These are phyloP conservation scores for Gymnorhina tibicen DNA, from an alignment of 2,113 vertebrate species.

Conservation along the genomic window DNA sequence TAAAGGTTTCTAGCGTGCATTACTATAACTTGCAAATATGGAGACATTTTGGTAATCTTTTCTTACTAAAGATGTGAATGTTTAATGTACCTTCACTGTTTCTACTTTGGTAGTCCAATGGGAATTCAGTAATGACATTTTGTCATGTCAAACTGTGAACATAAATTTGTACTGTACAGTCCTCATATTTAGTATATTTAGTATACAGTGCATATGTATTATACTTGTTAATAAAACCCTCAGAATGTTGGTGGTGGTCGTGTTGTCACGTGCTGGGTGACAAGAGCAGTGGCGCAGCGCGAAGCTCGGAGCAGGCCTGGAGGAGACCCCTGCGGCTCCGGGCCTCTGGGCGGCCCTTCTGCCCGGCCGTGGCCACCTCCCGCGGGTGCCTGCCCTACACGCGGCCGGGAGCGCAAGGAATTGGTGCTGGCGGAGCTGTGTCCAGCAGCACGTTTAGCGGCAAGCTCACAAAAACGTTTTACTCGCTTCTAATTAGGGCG, in stretches of 20 bases:
- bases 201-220: conserved; percentile 73
- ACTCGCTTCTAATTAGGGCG: not conserved
- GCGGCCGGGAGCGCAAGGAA: accelerated
- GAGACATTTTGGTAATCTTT: conserved; percentile 83
- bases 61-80: conserved; percentile 84
- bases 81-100: conserved; percentile 80
- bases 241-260: conserved; percentile 18
- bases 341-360: not conserved
- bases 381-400: accelerated
- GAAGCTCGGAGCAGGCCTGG: not conserved
- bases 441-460: not conserved
- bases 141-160: conserved; percentile 94
- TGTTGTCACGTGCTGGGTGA: not conserved
- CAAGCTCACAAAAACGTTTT: not conserved
- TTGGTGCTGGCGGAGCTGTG: not conserved
- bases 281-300: not conserved
- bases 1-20: conserved; percentile 87
- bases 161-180: conserved; percentile 87
- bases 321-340: not conserved
- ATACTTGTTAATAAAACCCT: conserved; percentile 91
- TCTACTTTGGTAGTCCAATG: conserved; percentile 86
- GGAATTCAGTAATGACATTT: conserved; percentile 87
- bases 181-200: conserved; percentile 75
- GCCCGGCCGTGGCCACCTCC: accelerated
- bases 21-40: conserved; percentile 74